A percentile compares a stretch with the other conserved stretches of the same genome.
These are phyloP conservation scores for Tachysurus vachellii DNA, from an alignment of 2,113 vertebrate genomes.

Conservation along the genomic window DNA sequence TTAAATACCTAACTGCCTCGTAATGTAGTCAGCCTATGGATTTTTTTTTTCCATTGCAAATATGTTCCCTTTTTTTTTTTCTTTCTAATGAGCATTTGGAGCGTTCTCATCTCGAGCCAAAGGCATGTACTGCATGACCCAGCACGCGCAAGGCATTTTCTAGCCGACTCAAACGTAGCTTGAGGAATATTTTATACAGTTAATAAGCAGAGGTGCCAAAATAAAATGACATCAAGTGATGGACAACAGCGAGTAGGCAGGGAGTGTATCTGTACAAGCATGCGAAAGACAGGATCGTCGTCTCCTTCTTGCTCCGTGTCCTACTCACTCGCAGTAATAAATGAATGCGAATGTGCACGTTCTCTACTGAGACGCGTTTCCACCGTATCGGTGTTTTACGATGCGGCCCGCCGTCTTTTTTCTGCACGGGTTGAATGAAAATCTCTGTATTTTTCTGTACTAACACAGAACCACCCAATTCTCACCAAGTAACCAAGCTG, in stretches of 20 bases:
- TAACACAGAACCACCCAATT: neutral
- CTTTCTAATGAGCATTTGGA: neutral
- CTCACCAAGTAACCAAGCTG: neutral
- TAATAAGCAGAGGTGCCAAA: neutral
- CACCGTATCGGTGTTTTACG: neutral
- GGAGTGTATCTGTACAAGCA: slow-evolving; percentile 9
- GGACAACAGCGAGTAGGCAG: neutral
- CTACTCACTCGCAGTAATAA: neutral
- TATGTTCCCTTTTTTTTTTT: neutral
- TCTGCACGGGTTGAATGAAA: neutral
- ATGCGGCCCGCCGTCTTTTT: neutral
- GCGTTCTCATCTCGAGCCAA: neutral
- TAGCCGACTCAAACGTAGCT: neutral
- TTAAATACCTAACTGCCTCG: neutral
- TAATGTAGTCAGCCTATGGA: neutral
- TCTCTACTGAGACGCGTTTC: neutral
- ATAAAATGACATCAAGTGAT: slow-evolving; percentile 2
- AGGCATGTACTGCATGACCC: neutral
- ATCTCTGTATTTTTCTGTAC: neutral
- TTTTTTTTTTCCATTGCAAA: neutral
- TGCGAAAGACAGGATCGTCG: neutral
- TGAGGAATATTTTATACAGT: neutral
- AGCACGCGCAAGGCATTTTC: neutral
- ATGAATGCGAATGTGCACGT: neutral
- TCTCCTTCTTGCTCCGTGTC: neutral